phyloP scores from a whole-genome alignment of 2,113 vertebrate genomes.

The Atherinomorus stipes region DNA sequence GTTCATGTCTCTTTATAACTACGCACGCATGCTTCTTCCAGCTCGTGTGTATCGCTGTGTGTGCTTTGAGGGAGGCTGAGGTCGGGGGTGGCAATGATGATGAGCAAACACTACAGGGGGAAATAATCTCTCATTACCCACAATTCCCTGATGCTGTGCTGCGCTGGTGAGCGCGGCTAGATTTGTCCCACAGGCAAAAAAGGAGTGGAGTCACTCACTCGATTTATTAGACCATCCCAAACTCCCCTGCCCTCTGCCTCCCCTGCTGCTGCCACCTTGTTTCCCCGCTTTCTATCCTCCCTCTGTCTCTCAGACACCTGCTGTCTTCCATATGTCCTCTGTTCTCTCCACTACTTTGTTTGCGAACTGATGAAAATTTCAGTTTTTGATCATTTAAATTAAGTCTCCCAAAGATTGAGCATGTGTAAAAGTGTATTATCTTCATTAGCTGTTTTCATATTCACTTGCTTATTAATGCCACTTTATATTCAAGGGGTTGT shows the following conservation, averaged over 20 bases:
- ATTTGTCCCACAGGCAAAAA: conserved; percentile 81
- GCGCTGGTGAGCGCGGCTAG: conserved; percentile 55
- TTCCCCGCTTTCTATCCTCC: conserved; percentile 30
- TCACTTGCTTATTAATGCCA: background rate
- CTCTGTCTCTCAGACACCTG: conserved; percentile 44
- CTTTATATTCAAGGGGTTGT: too few relatives aligned
- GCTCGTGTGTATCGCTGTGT: conserved; percentile 5
- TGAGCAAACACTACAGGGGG: conserved; percentile 78
- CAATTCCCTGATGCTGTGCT: conserved; percentile 71
- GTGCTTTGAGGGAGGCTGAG: conserved; percentile 33
- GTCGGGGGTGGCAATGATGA: conserved; percentile 57
- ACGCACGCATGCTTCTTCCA: conserved; percentile 41
- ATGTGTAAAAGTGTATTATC: background rate
- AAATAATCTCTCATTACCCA: conserved; percentile 84
- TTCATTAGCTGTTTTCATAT: background rate
- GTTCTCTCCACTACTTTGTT: conserved; percentile 2
- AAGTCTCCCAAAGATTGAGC: background rate
- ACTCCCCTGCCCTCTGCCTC: conserved; percentile 50
- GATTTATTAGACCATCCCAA: conserved; percentile 80
- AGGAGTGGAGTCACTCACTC: conserved; percentile 80
- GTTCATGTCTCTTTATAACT: background rate
- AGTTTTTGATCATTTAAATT: background rate
- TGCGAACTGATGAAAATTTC: conserved; percentile 3
- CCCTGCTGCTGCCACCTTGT: conserved; percentile 50
- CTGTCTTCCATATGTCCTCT: conserved; percentile 69